A percentile compares a stretch with the other conserved stretches of the same genome.
Evolutionary conservation across 2,888 invertebrate genomes (phyloP).

Genomic region (Mimumesa dahlbomi): DNA sequence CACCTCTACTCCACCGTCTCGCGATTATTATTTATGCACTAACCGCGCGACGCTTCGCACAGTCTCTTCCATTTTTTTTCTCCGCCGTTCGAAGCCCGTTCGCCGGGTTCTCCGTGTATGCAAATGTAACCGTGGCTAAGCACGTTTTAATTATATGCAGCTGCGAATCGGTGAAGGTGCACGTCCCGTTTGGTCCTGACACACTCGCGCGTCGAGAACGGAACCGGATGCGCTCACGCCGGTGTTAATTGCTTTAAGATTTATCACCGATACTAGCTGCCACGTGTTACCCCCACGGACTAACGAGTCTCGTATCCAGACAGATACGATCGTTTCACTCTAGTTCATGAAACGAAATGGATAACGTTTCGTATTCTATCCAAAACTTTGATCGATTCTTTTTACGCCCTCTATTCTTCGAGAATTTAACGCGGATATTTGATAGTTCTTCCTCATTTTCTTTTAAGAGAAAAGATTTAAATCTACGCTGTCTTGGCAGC

Average conservation of each 20-base stretch:
- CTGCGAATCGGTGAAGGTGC: slow-evolving; percentile 16
- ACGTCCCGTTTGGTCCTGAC: background rate
- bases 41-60: slow-evolving; percentile 22
- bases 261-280: slow-evolving; percentile 33
- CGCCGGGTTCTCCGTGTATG: slow-evolving; percentile 22
- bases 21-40: slow-evolving; percentile 48
- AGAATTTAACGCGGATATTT: too few species aligned
- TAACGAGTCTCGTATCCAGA: background rate
- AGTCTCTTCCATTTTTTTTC: slow-evolving; percentile 46
- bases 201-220: background rate
- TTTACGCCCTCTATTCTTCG: too few species aligned
- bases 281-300: background rate
- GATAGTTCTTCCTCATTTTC: too few species aligned
- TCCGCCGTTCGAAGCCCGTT: background rate
- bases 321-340: background rate
- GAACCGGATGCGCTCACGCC: slow-evolving; percentile 1
- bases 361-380: too few species aligned
- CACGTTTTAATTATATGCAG: slow-evolving; percentile 64
- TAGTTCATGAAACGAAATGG: too few species aligned
- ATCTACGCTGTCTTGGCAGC: slow-evolving; percentile 57
- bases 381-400: too few species aligned
- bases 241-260: slow-evolving; percentile 39
- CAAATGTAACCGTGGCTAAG: slow-evolving; percentile 57
- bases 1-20: background rate
- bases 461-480: slow-evolving; percentile 52